Evolutionary conservation across 2,888 invertebrate genomes (phyloP).

Genomic region (Tipula helvola): DNA sequence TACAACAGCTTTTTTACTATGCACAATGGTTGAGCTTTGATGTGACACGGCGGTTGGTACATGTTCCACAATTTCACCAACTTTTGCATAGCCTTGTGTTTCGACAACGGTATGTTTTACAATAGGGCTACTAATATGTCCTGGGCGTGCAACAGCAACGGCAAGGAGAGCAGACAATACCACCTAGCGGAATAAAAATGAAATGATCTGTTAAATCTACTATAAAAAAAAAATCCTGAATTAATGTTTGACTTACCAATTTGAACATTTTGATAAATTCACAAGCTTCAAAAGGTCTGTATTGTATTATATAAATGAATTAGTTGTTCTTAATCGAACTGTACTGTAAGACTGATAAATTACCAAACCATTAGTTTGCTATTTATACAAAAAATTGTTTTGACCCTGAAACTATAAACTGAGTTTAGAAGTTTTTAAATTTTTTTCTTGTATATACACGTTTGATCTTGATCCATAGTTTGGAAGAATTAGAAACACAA

Average conservation of each 20-base stretch:
- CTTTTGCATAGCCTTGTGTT: slow-evolving; percentile 19
- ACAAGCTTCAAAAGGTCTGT: slow-evolving; percentile 8
- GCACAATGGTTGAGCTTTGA: slow-evolving; percentile 42
- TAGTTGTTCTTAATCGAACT: slow-evolving; percentile 11
- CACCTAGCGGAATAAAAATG: slow-evolving; percentile 31
- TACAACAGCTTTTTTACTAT: slow-evolving; percentile 31
- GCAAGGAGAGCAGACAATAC: slow-evolving; percentile 49
- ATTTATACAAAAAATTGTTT: background rate
- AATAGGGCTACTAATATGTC: background rate
- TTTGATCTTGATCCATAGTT: background rate
- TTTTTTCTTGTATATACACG: background rate
- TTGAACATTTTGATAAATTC: slow-evolving; percentile 30
- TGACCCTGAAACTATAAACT: background rate
- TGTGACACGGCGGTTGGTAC: slow-evolving; percentile 39
- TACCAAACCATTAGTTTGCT: background rate
- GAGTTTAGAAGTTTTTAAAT: background rate
- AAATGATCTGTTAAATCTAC: background rate
- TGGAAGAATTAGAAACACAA: background rate
- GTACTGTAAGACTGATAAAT: slow-evolving; percentile 25
- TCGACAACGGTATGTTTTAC: background rate
- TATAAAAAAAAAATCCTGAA: background rate
- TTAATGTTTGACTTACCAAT: slow-evolving; percentile 27
- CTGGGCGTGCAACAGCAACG: slow-evolving; percentile 25
- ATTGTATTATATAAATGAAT: background rate
- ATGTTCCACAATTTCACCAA: slow-evolving; percentile 24